These are phyloP conservation scores for Agrotis exclamationis DNA, from an alignment of 2,888 invertebrate species.

Conservation along the genomic window DNA sequence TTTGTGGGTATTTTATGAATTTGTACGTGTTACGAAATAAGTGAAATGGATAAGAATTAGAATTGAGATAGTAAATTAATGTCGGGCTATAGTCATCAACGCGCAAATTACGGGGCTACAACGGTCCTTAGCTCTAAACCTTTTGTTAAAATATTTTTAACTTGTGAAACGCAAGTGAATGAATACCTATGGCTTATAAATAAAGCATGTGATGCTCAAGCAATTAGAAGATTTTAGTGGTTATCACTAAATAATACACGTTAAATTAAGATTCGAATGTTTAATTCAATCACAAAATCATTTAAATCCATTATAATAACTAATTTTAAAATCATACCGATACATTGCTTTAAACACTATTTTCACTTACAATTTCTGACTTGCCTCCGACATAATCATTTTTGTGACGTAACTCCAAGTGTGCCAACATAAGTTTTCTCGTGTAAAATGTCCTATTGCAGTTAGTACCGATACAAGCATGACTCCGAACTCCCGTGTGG, in stretches of 20 bases:
- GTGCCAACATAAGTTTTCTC: constrained; percentile 68
- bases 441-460: constrained; percentile 68
- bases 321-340: not conserved
- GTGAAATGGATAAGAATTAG: too few relatives aligned
- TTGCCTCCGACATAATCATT: constrained; percentile 12
- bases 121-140: too few relatives aligned
- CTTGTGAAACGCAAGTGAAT: too few relatives aligned
- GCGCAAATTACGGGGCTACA: not conserved
- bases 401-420: constrained; percentile 57
- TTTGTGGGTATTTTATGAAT: not conserved
- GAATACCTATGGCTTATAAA: too few relatives aligned
- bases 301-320: not conserved
- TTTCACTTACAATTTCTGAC: not conserved
- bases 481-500: constrained; percentile 67
- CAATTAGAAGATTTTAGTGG: too few relatives aligned
- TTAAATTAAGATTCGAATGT: too few relatives aligned
- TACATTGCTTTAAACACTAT: not conserved
- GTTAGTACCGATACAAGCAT: constrained; percentile 56
- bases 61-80: too few relatives aligned
- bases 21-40: not conserved
- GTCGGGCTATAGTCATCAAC: too few relatives aligned
- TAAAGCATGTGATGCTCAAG: too few relatives aligned
- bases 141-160: too few relatives aligned
- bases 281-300: not conserved
- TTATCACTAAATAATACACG: too few relatives aligned